Evolutionary conservation across 2,797 vertebrate species (phyloP).

Genomic region (Enteromius argenteus): DNA sequence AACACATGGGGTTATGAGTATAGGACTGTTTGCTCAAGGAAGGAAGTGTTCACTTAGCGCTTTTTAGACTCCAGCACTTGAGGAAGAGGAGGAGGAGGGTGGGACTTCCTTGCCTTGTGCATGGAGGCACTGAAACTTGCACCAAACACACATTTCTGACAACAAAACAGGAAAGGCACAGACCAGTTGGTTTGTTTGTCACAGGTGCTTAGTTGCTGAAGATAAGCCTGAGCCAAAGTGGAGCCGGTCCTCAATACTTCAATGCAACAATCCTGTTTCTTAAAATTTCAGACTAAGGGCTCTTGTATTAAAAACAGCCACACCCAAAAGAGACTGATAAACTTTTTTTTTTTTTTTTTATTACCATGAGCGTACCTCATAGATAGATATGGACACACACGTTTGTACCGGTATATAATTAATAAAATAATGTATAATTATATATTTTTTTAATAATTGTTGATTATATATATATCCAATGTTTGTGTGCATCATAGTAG

Average conservation of each 20-base stretch:
- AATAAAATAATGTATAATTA: no score
- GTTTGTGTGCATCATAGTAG: neutral
- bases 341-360: neutral
- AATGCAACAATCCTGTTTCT: conserved; percentile 51
- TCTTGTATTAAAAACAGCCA: conserved; percentile 54
- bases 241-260: conserved; percentile 46
- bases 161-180: conserved; percentile 64
- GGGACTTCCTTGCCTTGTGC: conserved; percentile 65
- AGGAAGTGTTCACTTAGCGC: conserved; percentile 58
- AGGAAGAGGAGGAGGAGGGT: conserved; percentile 63
- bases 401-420: neutral
- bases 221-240: conserved; percentile 60
- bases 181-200: conserved; percentile 58
- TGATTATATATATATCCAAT: neutral
- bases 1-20: conserved; percentile 45
- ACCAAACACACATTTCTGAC: conserved; percentile 55
- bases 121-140: conserved; percentile 50
- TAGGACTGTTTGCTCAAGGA: conserved; percentile 48
- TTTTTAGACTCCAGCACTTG: conserved; percentile 47
- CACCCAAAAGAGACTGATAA: neutral
- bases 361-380: neutral
- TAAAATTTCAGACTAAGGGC: conserved; percentile 36
- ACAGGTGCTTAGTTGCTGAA: conserved; percentile 55
- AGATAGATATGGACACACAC: neutral
- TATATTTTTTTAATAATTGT: neutral